A percentile compares a stretch with the other conserved stretches of the same genome.
phyloP scores from a whole-genome alignment of 2,113 vertebrate genomes.

The Toxotes chatareus region DNA sequence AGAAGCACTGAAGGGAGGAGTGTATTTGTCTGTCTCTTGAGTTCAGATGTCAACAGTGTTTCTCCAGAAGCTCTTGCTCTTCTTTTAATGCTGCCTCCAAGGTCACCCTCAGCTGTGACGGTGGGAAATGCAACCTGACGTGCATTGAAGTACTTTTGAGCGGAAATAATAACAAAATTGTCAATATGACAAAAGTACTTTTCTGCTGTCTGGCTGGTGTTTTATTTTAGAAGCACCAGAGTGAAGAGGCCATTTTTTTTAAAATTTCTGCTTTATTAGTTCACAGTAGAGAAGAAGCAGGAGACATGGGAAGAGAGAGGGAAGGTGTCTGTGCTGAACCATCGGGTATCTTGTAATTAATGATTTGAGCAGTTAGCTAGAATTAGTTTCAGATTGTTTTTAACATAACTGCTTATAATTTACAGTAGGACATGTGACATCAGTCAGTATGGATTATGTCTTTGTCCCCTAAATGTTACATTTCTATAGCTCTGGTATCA shows the following conservation, averaged over 20 bases:
- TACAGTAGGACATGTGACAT: neutral
- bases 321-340: neutral
- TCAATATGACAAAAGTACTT: neutral
- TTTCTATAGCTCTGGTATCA: neutral
- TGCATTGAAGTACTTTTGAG: constrained; percentile 32
- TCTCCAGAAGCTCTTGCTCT: too few species aligned
- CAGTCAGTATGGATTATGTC: neutral
- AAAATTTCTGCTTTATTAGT: neutral
- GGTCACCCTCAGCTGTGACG: neutral
- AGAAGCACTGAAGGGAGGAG: too few species aligned
- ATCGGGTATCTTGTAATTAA: neutral
- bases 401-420: neutral
- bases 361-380: neutral
- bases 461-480: neutral
- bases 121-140: constrained; percentile 20
- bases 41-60: too few species aligned
- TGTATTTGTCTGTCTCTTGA: too few species aligned
- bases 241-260: neutral
- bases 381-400: neutral
- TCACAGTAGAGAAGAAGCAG: neutral
- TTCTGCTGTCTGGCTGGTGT: constrained; percentile 21
- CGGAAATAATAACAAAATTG: constrained; percentile 38
- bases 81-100: constrained; percentile 9
- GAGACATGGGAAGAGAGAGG: neutral
- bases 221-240: constrained; percentile 26